Evolutionary conservation across 2,888 invertebrate species (phyloP).

Genomic region (Lomographa bimaculata): DNA sequence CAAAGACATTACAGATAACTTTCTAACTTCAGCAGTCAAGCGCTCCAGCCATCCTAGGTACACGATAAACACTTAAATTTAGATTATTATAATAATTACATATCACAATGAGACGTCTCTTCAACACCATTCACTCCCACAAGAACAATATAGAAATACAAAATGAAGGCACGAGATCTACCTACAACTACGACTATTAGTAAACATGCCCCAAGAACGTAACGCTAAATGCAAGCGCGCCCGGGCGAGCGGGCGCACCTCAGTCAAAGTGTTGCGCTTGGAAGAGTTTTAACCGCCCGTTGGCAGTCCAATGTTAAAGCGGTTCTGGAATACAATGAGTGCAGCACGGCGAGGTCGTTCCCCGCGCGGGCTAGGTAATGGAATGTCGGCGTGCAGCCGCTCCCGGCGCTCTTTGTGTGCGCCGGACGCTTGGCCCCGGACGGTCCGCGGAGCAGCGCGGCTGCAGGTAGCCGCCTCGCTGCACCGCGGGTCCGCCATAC

Average conservation of each 20-base stretch:
- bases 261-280: constrained; percentile 69
- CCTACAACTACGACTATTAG: constrained; percentile 72
- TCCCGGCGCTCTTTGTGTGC: constrained; percentile 65
- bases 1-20: constrained; percentile 59
- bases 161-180: constrained; percentile 82
- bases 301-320: constrained; percentile 66
- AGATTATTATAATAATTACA: constrained; percentile 81
- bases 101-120: constrained; percentile 83
- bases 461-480: constrained; percentile 50
- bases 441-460: constrained; percentile 47
- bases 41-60: constrained; percentile 67
- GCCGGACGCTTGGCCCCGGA: constrained; percentile 35
- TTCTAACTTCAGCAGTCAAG: constrained; percentile 69
- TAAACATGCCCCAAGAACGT: constrained; percentile 70
- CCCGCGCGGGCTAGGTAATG: constrained; percentile 70
- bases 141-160: constrained; percentile 71
- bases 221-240: constrained; percentile 73
- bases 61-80: constrained; percentile 81
- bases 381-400: constrained; percentile 75
- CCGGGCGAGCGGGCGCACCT: constrained; percentile 35
- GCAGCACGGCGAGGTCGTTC: constrained; percentile 69
- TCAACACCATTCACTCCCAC: constrained; percentile 74
- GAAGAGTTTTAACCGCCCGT: constrained; percentile 55
- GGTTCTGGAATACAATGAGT: constrained; percentile 76
- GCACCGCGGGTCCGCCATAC: constrained; percentile 44